Evolutionary conservation across 2,797 vertebrate species (phyloP).

Genomic region (Gila robusta): DNA sequence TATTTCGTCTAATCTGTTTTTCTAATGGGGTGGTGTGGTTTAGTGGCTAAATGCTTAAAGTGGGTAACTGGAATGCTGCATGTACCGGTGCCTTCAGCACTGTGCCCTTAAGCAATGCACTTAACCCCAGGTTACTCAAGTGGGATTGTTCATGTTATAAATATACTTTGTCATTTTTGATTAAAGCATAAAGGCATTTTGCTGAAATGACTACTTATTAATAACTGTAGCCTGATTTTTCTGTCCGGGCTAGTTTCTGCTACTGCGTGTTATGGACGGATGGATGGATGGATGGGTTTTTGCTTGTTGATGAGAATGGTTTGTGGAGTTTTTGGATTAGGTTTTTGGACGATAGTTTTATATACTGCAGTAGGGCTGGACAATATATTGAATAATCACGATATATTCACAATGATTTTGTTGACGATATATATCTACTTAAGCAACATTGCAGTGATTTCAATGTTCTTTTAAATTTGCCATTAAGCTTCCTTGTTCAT

Average conservation of each 20-base stretch:
- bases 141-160: background rate
- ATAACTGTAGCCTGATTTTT: background rate
- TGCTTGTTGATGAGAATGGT: background rate
- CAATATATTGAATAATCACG: background rate
- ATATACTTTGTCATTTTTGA: background rate
- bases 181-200: constrained; percentile 2
- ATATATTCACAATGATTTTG: background rate
- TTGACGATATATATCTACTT: background rate
- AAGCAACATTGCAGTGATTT: background rate
- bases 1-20: background rate
- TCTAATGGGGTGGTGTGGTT: background rate
- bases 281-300: background rate
- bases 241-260: background rate
- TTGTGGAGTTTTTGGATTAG: too few relatives aligned
- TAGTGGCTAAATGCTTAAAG: background rate
- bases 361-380: background rate
- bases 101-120: constrained; percentile 7
- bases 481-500: background rate
- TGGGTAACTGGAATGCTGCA: background rate
- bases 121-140: background rate
- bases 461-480: background rate
- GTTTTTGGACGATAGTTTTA: background rate
- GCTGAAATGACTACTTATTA: background rate
- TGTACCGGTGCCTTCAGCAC: background rate
- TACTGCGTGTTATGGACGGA: background rate